Evolutionary conservation across 2,888 invertebrate species (phyloP).

Genomic region (Adela reaumurella): DNA sequence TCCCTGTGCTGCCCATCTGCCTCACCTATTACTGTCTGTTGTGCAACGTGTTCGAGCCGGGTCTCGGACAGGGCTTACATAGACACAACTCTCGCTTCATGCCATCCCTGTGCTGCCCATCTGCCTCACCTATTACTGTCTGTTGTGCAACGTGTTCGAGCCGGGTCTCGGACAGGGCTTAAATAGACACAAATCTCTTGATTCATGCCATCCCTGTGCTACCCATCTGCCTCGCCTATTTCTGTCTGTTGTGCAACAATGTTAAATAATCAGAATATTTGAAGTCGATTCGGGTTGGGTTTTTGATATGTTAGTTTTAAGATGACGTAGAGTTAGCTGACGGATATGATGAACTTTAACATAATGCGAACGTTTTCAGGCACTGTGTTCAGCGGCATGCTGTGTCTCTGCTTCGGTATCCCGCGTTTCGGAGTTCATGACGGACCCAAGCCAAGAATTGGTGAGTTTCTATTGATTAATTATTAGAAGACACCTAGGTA

Average conservation of each 20-base stretch:
- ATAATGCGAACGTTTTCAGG: constrained; percentile 57
- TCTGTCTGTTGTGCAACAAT: constrained; percentile 76
- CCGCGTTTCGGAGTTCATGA: constrained; percentile 83
- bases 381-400: constrained; percentile 83
- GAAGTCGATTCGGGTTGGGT: no score
- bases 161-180: constrained; percentile 47
- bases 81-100: constrained; percentile 20
- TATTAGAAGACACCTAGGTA: no score
- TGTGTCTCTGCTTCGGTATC: constrained; percentile 85
- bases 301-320: no score
- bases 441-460: constrained; percentile 69
- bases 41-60: constrained; percentile 50
- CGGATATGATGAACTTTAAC: no score
- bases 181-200: no score
- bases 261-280: no score
- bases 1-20: constrained; percentile 83
- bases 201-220: constrained; percentile 10
- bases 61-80: constrained; percentile 29
- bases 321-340: no score
- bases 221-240: constrained; percentile 63
- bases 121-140: constrained; percentile 82
- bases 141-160: constrained; percentile 59
- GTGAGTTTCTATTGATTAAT: no score
- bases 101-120: constrained; percentile 90
- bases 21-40: constrained; percentile 86